Conservation (phyloP, 2,113 vertebrate species). For the human (Homo sapiens) region GRCh38 chr14:70030501-70031000, state of each 20-base stretch:
- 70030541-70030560: conserved; percentile 22
- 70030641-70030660: conserved; percentile 78
- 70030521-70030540: conserved; percentile 83
- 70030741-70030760: not conserved
- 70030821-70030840: not conserved
- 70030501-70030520: conserved; percentile 83
- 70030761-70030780: not conserved
- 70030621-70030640: conserved; percentile 88
- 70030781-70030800: not conserved
- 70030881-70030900: not conserved
- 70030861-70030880: not conserved
- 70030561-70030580: conserved; percentile 78
- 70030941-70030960: not conserved
- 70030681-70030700: conserved; percentile 35
- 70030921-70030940: not conserved
- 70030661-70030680: conserved; percentile 63
- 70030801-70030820: not conserved
- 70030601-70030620: conserved; percentile 92
- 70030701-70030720: not conserved
- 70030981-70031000: not conserved
- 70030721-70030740: not conserved
- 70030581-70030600: conserved; percentile 90
- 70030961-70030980: not conserved
- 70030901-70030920: not conserved
- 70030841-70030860: accelerated